Base-by-base conservation (phyloP, 2,113 vertebrate species). In the Nothoprocta perdicaria region DNA sequence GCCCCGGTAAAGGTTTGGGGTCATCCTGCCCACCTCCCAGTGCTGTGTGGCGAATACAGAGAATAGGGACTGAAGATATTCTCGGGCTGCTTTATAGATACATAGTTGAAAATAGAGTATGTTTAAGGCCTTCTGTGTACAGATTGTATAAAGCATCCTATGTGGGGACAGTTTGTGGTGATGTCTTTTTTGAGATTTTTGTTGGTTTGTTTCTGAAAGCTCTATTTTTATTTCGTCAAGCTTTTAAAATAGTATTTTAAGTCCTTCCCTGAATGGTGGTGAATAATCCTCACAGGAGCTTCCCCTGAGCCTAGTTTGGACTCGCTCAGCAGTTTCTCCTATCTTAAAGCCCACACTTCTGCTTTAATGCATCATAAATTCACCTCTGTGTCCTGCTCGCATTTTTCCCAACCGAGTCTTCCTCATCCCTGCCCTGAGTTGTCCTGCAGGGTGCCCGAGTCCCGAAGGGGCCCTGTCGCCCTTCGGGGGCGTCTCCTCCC, bases 151-250 rank as follows among this genome's bases (percentile, higher is more conserved):
- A 86, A 79, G 52, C 5, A 23, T 48, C 14, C n/a, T 58, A 2
- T 63, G 27, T 45, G 26, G 27, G 48, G 33, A 24, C 18, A 40
- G 15, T 71, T 86, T 75, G 48, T 21, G 48, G 19, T 23, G 21
- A 9, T 48, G 48, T 22, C 18, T 48, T 46, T 19, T 46, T 46
- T 58, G 26, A 38, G 35, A 38, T 38, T 38, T 38, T 38, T 38
- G 7, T 38, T 38, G 45, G 14, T 53, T 53, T 16, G 10, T 57
- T 82, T 61, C 43, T 61, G 80, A 43, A 57, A 87, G 26, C 14
- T 76, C 10, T 81, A 23, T n/a, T 63, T 92, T 78, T 17, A 38
- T 84, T 86, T 86, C 75, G 48, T 62, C 31, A 35, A 69, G n/a
- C 9, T 63, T 60, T 46, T 33, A 50, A 67, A 61, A 24, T 6